Evolutionary conservation across 2,888 invertebrate genomes (phyloP), one percentile per base, ranked within the genome.

Genomic region (Desoria tigrina): DNA sequence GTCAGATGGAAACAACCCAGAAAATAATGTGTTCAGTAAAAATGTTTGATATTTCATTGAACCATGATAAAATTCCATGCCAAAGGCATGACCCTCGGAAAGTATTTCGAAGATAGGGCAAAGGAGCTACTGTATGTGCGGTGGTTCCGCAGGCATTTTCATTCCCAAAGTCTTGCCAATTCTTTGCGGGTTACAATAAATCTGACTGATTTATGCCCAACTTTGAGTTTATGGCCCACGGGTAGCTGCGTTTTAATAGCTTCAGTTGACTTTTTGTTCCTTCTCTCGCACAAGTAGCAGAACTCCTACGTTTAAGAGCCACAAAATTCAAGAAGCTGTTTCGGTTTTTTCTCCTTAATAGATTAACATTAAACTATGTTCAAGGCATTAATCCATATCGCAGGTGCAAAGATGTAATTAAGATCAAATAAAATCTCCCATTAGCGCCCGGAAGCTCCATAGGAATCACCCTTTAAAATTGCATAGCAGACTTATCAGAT

Each of bases 341-440:
- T 63, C 32, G 42, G 26, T 56, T 42, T 66, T 66, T 66, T 58
- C 7, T 7, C 24, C 6, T 7, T n/a, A n/a, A n/a, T n/a, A n/a
- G n/a, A n/a, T n/a, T n/a, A 39, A 16, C 9, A 39, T 16, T 23
- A 23, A 24, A 26, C 26, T 18, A 53, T 53, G 53, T 26, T 53
- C 23, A 53, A 23, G 18, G 23, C 53, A 53, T 39, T 65, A 27
- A 61, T 39, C 59, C 58, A 54, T 62, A 63, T 66, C 65, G 61
- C 70, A 70, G 70, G 70, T 70, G 70, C 62, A 67, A 70, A 67
- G 65, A 70, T 67, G 67, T 68, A 70, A 70, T 70, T 70, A 70
- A 68, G 61, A 68, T 53, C 53, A 45, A 64, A 61, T 67, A 67
- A 67, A 67, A 63, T 56, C 49, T 50, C 39, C 62, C 50, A 56